Evolutionary conservation across 1,140 invertebrate species (phyloP), one percentile per base, ranked within the genome.

Genomic region (Drosophila azteca): DNA sequence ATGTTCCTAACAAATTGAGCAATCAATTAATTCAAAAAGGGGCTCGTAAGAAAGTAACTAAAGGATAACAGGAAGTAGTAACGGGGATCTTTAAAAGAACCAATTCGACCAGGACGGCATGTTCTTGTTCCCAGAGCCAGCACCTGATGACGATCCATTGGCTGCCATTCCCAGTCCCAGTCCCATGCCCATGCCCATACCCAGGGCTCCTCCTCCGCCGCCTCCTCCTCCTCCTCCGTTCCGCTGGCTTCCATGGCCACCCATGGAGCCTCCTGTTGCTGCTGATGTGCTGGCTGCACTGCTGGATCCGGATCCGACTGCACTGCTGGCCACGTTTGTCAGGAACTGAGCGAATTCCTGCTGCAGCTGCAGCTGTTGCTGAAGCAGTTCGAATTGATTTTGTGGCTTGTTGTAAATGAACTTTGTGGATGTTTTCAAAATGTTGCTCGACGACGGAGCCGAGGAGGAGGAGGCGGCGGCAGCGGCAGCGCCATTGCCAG

Each of bases 391-490:
- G 31, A 77, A 90, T 29, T 91, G 90, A 74, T 91, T 91, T 44
- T 91, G 90, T 20, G 90, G 90, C 64, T 91, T 91, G 45, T 91
- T 90, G 54, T 91, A 91, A 15, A 91, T 87, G 48, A 91, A 90
- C 60, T 91, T 91, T 5, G 87, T 84, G 3, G 90, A 87, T 13
- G 90, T 91, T 57, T 91, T 91, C 6, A 90, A 51, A 17, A 90
- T 78, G 70, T 55, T 87, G 70, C 61, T 63, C 6, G 61, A 58
- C 50, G 75, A 54, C 22, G 64, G 46, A 17, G 60, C 44, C 20
- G 71, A 68, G 39, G 77, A 69, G 35, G 74, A 54, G 13, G 77
- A 61, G 7, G 68, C 73, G 31, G 55, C 17, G 17, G 17, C 62
- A 22, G 55, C 17, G 17, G 17, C 62, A 22, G 22, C 57, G 43